Conservation (phyloP, 2,888 invertebrate genomes). For the Plusia festucae region DNA sequence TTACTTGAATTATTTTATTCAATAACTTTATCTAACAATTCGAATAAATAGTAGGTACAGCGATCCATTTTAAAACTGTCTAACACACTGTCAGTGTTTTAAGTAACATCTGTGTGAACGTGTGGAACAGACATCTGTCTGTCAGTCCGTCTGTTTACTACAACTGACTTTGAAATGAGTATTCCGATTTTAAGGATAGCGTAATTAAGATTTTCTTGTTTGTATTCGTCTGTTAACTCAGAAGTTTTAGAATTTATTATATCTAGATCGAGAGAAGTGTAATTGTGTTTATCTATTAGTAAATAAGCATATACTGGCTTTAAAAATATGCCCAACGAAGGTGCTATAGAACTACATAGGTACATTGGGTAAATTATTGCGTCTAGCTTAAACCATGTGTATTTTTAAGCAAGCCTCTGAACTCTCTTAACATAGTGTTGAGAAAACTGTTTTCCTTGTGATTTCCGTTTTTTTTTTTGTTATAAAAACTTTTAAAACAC, state of each 20-base stretch:
- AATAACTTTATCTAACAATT: background rate
- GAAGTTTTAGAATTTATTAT: no score
- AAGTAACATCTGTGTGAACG: background rate
- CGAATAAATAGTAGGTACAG: background rate
- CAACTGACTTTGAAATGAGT: background rate
- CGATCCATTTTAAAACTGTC: constrained; percentile 2
- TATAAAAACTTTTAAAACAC: no score
- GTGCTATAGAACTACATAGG: no score
- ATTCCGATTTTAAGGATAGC: background rate
- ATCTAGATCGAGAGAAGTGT: background rate
- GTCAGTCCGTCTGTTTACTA: background rate
- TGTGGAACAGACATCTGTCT: constrained; percentile 1
- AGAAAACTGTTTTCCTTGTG: no score
- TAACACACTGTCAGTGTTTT: background rate
- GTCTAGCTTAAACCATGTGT: no score
- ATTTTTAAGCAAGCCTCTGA: no score
- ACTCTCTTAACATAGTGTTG: no score
- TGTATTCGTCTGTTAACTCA: background rate
- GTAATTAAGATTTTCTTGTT: background rate
- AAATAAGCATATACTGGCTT: no score
- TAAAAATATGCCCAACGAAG: no score
- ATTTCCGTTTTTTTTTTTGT: no score
- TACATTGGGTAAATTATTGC: no score
- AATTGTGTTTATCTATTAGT: background rate
- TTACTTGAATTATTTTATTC: no score